These are phyloP conservation scores for Cettia cetti DNA, from an alignment of 2,113 vertebrate species.

Conservation along the genomic window DNA sequence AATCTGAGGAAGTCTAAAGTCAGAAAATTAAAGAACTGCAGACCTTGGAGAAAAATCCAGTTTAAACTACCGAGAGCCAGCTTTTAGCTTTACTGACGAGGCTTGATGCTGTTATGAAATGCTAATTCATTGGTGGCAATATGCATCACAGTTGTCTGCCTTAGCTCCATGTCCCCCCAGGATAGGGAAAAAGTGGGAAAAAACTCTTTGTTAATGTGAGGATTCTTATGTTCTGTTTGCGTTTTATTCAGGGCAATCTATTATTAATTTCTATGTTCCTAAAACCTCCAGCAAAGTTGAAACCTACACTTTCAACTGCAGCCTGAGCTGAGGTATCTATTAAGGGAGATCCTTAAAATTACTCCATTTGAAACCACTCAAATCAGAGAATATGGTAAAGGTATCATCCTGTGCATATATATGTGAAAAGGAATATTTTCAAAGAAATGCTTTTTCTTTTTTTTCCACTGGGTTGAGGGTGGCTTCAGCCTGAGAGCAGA, in stretches of 20 bases:
- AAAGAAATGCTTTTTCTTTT: not conserved
- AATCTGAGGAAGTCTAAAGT: not conserved
- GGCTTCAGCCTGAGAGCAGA: not conserved
- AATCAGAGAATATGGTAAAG: conserved; percentile 12
- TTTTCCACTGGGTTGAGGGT: not conserved
- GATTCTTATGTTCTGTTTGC: conserved; percentile 8
- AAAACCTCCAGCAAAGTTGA: not conserved
- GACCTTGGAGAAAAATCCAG: not conserved
- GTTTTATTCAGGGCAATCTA: conserved; percentile 19
- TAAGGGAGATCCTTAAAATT: conserved; percentile 19
- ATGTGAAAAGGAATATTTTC: conserved; percentile 17
- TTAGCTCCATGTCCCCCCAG: not conserved
- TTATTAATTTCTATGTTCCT: conserved; percentile 28
- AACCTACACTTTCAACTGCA: conserved; percentile 3
- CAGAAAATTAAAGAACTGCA: not conserved
- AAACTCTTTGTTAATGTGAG: not conserved
- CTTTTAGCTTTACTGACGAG: not conserved
- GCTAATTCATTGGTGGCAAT: not conserved
- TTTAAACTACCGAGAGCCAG: not conserved
- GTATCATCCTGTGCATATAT: not conserved
- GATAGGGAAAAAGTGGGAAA: not conserved
- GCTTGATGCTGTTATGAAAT: not conserved
- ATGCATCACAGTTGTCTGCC: not conserved
- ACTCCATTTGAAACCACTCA: conserved; percentile 7
- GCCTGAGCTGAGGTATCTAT: not conserved